Conservation (phyloP, 1,140 invertebrate species). For the Lysiphlebus fabarum region DNA sequence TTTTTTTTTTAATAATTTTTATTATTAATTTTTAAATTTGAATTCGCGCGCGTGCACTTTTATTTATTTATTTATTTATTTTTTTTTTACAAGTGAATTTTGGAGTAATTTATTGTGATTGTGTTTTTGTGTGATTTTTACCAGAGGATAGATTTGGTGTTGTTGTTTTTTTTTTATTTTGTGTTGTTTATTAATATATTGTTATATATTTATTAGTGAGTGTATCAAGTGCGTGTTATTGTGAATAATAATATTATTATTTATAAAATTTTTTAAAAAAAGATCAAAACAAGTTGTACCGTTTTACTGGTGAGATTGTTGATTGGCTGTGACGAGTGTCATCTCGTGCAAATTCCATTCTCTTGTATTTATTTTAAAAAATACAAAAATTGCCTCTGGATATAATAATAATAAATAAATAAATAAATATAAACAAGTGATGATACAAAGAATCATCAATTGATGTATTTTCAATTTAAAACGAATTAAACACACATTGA, state of each 20-base stretch:
- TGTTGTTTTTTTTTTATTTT: too few relatives aligned
- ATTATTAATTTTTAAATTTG: too few relatives aligned
- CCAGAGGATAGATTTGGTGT: neutral
- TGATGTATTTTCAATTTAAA: neutral
- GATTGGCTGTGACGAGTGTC: conserved; percentile 27
- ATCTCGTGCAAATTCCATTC: conserved; percentile 18
- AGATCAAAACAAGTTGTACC: conserved; percentile 24
- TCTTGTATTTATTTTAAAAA: neutral
- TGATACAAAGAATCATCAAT: neutral
- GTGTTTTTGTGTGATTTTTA: neutral
- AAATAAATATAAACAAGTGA: neutral
- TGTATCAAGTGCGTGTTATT: neutral
- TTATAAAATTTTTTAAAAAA: neutral
- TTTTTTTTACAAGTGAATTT: neutral
- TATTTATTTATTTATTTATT: conserved; percentile 3
- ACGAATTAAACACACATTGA: too few relatives aligned
- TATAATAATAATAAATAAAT: neutral
- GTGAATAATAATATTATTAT: too few relatives aligned
- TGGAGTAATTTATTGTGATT: neutral
- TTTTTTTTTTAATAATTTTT: too few relatives aligned
- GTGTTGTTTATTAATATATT: neutral
- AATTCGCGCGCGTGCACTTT: neutral
- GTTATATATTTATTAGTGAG: too few relatives aligned
- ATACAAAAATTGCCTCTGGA: too few relatives aligned
- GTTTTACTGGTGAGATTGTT: conserved; percentile 18